Percentiles rank a stretch among this genome's conserved stretches.
Evolutionary conservation across 2,797 vertebrate genomes (phyloP).

Genomic region (Sphaeramia orbicularis): DNA sequence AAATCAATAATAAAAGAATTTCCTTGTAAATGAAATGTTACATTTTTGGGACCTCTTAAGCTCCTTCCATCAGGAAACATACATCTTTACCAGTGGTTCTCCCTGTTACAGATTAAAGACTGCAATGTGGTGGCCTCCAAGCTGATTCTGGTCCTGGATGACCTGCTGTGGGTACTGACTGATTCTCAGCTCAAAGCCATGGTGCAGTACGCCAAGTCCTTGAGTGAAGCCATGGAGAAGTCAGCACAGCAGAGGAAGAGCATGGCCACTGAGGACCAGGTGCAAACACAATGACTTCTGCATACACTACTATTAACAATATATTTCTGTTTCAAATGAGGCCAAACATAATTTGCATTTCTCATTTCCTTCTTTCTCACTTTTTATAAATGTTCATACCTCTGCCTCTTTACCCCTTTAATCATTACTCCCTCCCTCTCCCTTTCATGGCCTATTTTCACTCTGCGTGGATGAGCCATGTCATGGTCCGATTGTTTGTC

Average conservation of each 20-base stretch:
- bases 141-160: conserved; percentile 95
- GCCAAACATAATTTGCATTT: background rate
- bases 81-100: conserved; percentile 14
- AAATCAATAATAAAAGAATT: conserved; percentile 13
- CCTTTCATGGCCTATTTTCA: background rate
- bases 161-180: conserved; percentile 98
- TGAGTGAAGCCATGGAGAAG: conserved; percentile 98
- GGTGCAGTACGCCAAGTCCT: conserved; percentile 99
- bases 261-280: conserved; percentile 91
- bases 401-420: background rate
- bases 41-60: conserved; percentile 11
- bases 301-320: too few relatives aligned
- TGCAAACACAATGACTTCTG: conserved; percentile 15
- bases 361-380: background rate
- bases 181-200: conserved; percentile 99
- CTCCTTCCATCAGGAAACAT: conserved; percentile 24
- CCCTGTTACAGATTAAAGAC: conserved; percentile 90
- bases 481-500: conserved; percentile 52
- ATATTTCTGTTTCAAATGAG: too few relatives aligned
- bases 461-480: conserved; percentile 19
- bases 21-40: conserved; percentile 6
- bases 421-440: too few relatives aligned
- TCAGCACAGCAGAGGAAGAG: conserved; percentile 97
- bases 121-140: conserved; percentile 98
- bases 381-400: background rate